phyloP scores from a whole-genome alignment of 2,113 vertebrate species.

The Xyliphius kryptos region DNA sequence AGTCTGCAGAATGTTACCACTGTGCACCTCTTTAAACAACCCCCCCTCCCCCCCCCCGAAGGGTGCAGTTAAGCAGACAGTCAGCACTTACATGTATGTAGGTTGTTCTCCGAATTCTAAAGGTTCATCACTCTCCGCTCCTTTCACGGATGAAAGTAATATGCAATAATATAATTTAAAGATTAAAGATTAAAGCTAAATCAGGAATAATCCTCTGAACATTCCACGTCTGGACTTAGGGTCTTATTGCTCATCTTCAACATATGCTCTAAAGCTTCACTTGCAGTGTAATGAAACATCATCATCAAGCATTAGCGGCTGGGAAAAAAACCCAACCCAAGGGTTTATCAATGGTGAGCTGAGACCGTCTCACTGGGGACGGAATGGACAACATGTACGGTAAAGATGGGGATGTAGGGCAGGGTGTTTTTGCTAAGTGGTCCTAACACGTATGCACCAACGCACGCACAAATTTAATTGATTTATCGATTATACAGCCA shows the following conservation, averaged over 20 bases:
- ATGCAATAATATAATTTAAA: not conserved
- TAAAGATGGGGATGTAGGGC: too few species aligned
- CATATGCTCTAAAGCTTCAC: conserved; percentile 9
- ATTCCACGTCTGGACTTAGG: conserved; percentile 1
- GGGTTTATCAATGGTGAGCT: too few species aligned
- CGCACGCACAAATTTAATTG: too few species aligned
- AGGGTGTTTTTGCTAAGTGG: too few species aligned
- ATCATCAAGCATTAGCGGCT: conserved; percentile 14
- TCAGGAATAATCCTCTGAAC: conserved; percentile 8
- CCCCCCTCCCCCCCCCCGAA: not conserved
- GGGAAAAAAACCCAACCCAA: too few species aligned
- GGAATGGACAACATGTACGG: too few species aligned
- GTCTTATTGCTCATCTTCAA: conserved; percentile 5
- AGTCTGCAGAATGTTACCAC: not conserved
- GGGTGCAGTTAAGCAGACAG: not conserved
- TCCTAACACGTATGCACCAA: too few species aligned
- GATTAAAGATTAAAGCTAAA: conserved; percentile 6
- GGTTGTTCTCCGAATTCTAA: not conserved
- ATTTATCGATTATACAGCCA: too few species aligned
- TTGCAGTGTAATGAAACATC: conserved; percentile 7
- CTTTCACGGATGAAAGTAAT: not conserved
- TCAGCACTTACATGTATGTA: not conserved
- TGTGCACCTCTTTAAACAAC: not conserved
- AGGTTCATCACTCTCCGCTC: not conserved
- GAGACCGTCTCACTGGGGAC: too few species aligned